Conservation (phyloP, 1,140 invertebrate species). For the Aphelinus atriplicis region DNA sequence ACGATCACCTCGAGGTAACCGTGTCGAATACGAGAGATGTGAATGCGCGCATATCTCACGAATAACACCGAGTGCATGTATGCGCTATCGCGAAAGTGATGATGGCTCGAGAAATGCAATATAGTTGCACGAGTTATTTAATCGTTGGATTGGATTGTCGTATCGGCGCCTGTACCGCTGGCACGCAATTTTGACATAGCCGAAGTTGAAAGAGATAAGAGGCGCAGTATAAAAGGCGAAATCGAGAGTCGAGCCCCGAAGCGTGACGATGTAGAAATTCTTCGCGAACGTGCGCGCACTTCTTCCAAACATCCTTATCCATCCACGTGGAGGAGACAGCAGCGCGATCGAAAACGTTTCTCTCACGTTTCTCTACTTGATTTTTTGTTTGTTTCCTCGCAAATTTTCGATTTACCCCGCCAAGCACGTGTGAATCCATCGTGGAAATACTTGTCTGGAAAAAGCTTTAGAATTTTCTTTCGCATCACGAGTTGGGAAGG, state of each 20-base stretch:
- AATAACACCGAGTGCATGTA: no score
- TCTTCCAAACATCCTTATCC: conserved; percentile 33
- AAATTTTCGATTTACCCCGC: no score
- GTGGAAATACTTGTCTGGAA: no score
- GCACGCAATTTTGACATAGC: conserved; percentile 5
- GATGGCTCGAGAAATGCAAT: no score
- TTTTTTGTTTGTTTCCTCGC: no score
- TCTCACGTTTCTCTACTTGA: not conserved
- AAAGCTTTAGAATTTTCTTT: no score
- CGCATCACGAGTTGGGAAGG: no score
- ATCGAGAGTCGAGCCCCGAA: conserved; percentile 6
- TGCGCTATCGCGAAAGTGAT: no score
- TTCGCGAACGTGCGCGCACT: conserved; percentile 23
- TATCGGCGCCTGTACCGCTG: not conserved
- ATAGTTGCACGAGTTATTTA: not conserved
- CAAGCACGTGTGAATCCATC: no score
- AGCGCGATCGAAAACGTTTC: conserved; percentile 17
- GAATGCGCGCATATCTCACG: no score
- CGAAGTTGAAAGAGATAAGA: not conserved
- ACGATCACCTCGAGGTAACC: no score
- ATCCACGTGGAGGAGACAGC: conserved; percentile 22
- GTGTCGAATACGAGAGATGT: no score
- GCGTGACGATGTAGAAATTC: conserved; percentile 37
- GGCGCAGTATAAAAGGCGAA: conserved; percentile 8
- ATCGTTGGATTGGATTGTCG: not conserved